Evolutionary conservation across 2,888 invertebrate species (phyloP).

Genomic region (Archaeoteleia sp.): DNA sequence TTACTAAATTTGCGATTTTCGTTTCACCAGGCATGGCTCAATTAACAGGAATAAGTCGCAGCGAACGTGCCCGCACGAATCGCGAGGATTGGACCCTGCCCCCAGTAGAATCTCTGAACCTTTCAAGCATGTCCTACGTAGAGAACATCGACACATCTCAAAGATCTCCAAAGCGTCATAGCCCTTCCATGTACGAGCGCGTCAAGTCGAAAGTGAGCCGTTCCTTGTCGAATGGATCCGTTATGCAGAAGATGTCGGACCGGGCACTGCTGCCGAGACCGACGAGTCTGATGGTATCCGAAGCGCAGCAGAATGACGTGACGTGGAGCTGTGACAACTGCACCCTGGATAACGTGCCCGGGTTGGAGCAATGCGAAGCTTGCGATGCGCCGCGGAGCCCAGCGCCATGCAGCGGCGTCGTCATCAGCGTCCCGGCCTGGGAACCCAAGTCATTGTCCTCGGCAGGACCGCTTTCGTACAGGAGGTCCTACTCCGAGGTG

Average conservation of each 20-base stretch:
- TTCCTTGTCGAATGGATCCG: conserved; percentile 81
- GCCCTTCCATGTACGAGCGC: conserved; percentile 75
- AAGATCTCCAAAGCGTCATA: conserved; percentile 76
- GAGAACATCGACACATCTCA: conserved; percentile 67
- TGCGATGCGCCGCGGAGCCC: conserved; percentile 83
- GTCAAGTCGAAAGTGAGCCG: conserved; percentile 78
- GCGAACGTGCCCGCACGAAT: conserved; percentile 60
- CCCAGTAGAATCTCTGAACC: conserved; percentile 67
- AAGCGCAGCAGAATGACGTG: conserved; percentile 68
- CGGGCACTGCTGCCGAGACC: conserved; percentile 76
- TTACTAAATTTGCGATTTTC: conserved; percentile 4
- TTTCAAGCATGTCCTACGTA: conserved; percentile 59
- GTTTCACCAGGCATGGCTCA: conserved; percentile 67
- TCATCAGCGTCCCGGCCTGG: conserved; percentile 76
- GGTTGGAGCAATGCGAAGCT: conserved; percentile 82
- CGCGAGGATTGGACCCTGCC: conserved; percentile 71
- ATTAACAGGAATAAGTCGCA: conserved; percentile 68
- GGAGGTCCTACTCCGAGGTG: conserved; percentile 74
- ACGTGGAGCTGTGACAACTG: conserved; percentile 85
- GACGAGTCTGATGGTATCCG: conserved; percentile 79
- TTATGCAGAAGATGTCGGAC: conserved; percentile 78
- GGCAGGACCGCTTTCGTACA: conserved; percentile 70
- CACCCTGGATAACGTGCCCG: conserved; percentile 83
- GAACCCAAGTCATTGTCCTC: conserved; percentile 71
- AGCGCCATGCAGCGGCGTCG: conserved; percentile 74